Conservation (phyloP, 2,888 invertebrate species). For the Tipula unca region DNA sequence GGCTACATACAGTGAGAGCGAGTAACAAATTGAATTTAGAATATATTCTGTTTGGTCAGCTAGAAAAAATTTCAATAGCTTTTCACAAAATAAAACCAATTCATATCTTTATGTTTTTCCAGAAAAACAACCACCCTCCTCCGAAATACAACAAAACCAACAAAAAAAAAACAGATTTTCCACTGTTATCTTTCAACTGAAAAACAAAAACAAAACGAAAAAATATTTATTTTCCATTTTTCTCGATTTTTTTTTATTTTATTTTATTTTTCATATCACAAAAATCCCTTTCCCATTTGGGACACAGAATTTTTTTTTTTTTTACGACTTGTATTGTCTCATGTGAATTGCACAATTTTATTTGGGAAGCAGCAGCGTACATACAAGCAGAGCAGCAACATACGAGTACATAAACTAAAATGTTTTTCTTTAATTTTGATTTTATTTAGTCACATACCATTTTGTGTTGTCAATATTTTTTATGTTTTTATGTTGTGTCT, state of each 20-base stretch:
- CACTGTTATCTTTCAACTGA: not conserved
- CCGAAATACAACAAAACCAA: not conserved
- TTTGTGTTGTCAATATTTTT: not conserved
- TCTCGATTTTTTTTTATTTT: too few relatives aligned
- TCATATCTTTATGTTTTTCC: not conserved
- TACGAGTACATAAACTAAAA: not conserved
- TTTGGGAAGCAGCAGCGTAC: not conserved
- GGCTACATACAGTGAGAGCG: not conserved
- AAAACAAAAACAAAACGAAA: not conserved
- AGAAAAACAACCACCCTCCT: too few relatives aligned
- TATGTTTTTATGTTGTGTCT: not conserved
- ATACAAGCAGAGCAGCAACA: not conserved
- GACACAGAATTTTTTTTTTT: not conserved
- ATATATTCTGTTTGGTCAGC: not conserved
- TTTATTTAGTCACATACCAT: constrained; percentile 14
- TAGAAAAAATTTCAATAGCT: not conserved
- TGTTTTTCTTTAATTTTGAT: not conserved
- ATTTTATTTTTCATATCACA: not conserved
- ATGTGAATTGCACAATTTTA: not conserved
- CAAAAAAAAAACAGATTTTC: not conserved
- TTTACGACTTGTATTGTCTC: not conserved
- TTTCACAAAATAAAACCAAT: not conserved
- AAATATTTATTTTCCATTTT: not conserved
- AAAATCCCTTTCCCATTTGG: not conserved
- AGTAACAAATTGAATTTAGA: not conserved